These are phyloP conservation scores for Dolichopus griseipennis DNA, from an alignment of 2,888 invertebrate species.

Conservation along the genomic window DNA sequence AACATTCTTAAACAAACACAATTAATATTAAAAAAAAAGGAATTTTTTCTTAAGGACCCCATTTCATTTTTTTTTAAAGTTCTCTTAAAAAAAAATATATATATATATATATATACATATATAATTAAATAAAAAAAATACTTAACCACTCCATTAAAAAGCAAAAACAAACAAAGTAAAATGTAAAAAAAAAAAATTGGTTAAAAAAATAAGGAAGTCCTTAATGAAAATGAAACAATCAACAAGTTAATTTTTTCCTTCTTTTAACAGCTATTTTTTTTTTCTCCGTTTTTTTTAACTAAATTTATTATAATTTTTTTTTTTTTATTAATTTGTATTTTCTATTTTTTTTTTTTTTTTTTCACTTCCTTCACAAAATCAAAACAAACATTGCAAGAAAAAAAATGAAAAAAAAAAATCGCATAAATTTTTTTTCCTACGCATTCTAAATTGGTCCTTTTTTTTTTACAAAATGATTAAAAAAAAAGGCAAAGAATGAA, in stretches of 20 bases:
- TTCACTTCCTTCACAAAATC: not conserved
- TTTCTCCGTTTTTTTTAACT: not conserved
- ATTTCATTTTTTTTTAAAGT: no score
- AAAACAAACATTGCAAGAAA: not conserved
- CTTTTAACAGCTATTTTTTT: no score
- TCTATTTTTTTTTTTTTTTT: no score
- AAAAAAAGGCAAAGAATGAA: no score
- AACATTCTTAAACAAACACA: no score
- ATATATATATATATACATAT: not conserved
- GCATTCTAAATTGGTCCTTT: slow-evolving; percentile 6
- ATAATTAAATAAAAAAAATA: not conserved
- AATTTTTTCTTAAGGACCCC: no score
- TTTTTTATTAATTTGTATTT: no score
- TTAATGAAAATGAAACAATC: slow-evolving; percentile 8
- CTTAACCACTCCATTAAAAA: slow-evolving; percentile 1
- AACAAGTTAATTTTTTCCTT: slow-evolving; percentile 9
- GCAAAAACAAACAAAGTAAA: no score
- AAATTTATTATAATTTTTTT: no score
- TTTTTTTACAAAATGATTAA: not conserved
- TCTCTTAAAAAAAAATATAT: no score
- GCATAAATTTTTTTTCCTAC: not conserved
- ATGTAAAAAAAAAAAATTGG: not conserved
- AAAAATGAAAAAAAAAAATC: not conserved
- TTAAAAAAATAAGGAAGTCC: not conserved
- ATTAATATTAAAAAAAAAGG: no score